Base-by-base conservation (phyloP, 2,797 vertebrate genomes). In the Peromyscus melanophrys region DNA sequence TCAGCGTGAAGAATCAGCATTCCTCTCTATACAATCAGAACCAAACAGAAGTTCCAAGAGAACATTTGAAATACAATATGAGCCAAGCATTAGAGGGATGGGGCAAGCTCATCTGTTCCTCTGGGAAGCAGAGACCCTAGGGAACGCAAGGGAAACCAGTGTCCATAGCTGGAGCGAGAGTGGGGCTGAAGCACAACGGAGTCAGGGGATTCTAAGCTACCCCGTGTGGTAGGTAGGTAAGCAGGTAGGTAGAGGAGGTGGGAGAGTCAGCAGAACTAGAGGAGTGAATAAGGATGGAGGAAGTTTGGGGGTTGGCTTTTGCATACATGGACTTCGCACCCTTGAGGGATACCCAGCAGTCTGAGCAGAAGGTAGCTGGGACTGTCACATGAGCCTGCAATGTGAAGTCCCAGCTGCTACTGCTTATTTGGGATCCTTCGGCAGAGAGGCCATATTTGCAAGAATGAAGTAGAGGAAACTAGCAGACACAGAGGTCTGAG, bases 391-490 rank as follows among this genome's bases (percentile, higher is more conserved):
- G 61, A 83, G 34, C 6, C 49, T 92, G 2, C 90, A 57, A 13
- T 67, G 71, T 85, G 67, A 75, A 76, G 21, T 83, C 52, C 87
- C 43, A 34, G 21, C 63, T 88, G 31, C 27, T 23, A 37, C 86
- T 27, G 77, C 29, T 57, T 43, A 37, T 81, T 83, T 61, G 43
- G 55, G 59, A 87, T 77, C 83, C 31, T 94, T 92, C 46, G 75
- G 19, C 34, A 77, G 27, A 65, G 16, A 80, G 25, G n/a, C 63
- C 94, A 34, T 90, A 76, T 80, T 40, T 94, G 77, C 92, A 96
- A 93, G 89, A 65, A 81, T 23, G 34, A 65, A 59, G 49, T 90
- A 87, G 76, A 89, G 90, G 90, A 97, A 46, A 96, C 93, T 55
- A 95, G 94, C 73, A 83, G 85, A 95, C 88, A 57, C 90, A 96